Base-by-base conservation (phyloP, 2,797 vertebrate species). In the Eospalax fontanierii region DNA sequence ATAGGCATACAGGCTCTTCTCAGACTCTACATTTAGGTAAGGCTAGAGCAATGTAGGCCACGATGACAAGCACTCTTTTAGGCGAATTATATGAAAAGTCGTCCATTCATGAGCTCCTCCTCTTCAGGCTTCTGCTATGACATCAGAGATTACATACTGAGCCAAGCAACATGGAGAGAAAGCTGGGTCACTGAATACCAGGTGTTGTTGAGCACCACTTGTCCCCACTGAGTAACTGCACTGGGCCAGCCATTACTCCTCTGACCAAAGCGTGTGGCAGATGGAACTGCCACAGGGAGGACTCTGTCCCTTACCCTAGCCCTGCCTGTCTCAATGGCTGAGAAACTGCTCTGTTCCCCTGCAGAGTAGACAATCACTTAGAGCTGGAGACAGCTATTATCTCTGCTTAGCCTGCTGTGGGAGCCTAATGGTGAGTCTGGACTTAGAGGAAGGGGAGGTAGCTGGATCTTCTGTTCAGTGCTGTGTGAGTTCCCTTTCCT, bases 311-410 rank as follows among this genome's bases (percentile, higher is more conserved):
- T 65, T 2, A 4, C 19, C 35, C 40, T 38, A 50, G 11, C 26
- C 30, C 14, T 76, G n/a, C 50, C 43, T 28, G 54, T 30, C n/a
- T 54, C 28, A 24, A 46, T 33, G 38, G 9, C 46, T 73, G 40
- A n/a, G 26, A 57, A 65, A 74, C 35, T 33, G 78, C 30, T 75
- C 70, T 50, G 30, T 3, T 38, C 22, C 21, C 38, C 21, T 40
- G 6, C 43, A 18, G 0, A 6, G 43, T 28, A 9, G 43, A 28
- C 19, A 74, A 71, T 68, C 0, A 26, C 21, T 16, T 28, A 33
- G 4, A n/a, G 50, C 4, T 26, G 33, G 50, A n/a, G 22, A 35
- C 3, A 9, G 35, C 66, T 14, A 0, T 4, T 16, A 3, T 26
- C 46, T 22, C 28, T 33, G 6, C 11, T 65, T 0, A 3, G 57